These are phyloP conservation scores for Anguilla obscura DNA, from an alignment of 2,797 vertebrate species.

Conservation along the genomic window DNA sequence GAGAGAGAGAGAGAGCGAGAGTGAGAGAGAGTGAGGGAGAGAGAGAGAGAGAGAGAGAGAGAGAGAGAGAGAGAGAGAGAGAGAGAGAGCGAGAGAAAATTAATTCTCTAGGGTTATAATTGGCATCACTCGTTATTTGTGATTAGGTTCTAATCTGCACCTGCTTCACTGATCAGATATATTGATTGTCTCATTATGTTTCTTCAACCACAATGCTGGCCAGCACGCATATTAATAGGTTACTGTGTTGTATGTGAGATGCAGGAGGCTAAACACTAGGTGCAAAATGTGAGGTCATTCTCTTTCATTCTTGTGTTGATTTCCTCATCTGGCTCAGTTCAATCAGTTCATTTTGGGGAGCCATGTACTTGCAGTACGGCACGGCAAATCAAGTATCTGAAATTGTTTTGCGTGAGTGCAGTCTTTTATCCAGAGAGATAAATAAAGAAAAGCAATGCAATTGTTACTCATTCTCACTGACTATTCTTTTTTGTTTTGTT, in stretches of 20 bases:
- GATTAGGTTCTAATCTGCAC: conserved; percentile 3
- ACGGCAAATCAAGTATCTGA: neutral
- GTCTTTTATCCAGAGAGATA: neutral
- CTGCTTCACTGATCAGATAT: neutral
- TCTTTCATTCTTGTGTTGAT: neutral
- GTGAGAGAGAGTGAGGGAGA: no score
- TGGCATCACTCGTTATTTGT: neutral
- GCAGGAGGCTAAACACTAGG: neutral
- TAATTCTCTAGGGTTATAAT: neutral
- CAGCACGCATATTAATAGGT: neutral
- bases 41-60: no score
- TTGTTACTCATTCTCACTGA: neutral
- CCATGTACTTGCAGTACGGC: neutral
- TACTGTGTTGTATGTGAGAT: neutral
- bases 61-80: neutral
- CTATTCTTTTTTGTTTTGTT: neutral
- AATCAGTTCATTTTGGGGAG: neutral
- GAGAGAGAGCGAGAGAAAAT: neutral
- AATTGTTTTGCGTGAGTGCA: neutral
- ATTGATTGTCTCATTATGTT: conserved; percentile 6
- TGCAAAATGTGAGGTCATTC: neutral
- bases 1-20: no score
- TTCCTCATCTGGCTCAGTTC: neutral
- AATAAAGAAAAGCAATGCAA: neutral
- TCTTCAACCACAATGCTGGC: conserved; percentile 7